These are phyloP conservation scores for Notarius quadriscutis DNA, from an alignment of 2,113 vertebrate species.

Conservation along the genomic window DNA sequence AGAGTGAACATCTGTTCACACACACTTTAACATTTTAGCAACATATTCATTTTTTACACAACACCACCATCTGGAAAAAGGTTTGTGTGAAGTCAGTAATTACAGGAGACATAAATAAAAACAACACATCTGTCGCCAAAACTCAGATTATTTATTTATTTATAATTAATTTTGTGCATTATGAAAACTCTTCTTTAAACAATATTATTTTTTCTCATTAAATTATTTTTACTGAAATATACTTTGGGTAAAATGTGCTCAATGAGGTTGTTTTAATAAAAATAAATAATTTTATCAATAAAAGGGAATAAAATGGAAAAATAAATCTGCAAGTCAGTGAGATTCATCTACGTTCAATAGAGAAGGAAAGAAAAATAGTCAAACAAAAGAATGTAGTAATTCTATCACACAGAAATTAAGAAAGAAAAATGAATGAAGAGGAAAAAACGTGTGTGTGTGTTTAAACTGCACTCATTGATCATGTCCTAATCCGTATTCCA, in stretches of 20 bases:
- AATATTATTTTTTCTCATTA: not conserved
- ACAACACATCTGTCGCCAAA: not conserved
- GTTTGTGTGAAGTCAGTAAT: not conserved
- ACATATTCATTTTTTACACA: not conserved
- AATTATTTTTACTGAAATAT: not conserved
- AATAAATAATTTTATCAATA: not conserved
- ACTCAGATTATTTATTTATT: not conserved
- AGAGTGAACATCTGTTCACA: not conserved
- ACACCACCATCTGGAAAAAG: not conserved
- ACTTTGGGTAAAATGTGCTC: not conserved
- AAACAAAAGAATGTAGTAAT: too few relatives aligned
- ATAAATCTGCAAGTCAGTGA: not conserved
- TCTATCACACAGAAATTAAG: not conserved
- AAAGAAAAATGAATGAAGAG: not conserved
- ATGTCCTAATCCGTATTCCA: constrained; percentile 25
- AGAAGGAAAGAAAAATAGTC: not conserved
- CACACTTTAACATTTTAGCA: not conserved
- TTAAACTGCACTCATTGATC: constrained; percentile 41
- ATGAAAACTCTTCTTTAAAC: not conserved
- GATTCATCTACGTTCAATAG: not conserved
- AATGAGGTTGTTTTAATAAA: not conserved
- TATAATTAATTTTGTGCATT: not conserved
- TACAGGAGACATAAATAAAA: not conserved
- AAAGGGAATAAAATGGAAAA: not conserved
- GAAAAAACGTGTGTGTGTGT: constrained; percentile 5